phyloP scores from a whole-genome alignment of 2,888 invertebrate species.

The Danaus chrysippus region DNA sequence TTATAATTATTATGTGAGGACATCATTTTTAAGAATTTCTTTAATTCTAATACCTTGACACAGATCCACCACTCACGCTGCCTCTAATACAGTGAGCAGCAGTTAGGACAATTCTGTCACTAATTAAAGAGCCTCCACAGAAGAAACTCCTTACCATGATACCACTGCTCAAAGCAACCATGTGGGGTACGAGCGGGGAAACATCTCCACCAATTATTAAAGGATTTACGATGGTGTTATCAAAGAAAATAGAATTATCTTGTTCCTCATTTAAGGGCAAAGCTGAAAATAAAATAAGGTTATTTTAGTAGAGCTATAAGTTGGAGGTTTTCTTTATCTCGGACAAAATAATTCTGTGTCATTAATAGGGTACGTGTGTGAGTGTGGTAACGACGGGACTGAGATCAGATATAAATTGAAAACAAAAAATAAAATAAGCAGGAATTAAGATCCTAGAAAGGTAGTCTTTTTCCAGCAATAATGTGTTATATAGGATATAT shows the following conservation, averaged over 20 bases:
- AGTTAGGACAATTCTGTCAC: slow-evolving; percentile 45
- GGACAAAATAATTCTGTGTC: no score
- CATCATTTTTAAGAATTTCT: neutral
- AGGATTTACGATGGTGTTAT: slow-evolving; percentile 39
- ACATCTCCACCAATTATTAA: slow-evolving; percentile 55
- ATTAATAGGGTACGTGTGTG: no score
- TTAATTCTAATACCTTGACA: slow-evolving; percentile 36
- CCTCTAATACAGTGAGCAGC: slow-evolving; percentile 60
- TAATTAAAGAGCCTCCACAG: slow-evolving; percentile 55
- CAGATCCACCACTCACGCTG: slow-evolving; percentile 40
- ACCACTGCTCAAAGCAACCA: slow-evolving; percentile 38
- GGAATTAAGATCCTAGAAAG: no score
- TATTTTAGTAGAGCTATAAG: no score
- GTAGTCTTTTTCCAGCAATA: no score
- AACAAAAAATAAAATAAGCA: no score
- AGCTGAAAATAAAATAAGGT: slow-evolving; percentile 39
- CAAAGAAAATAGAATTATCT: slow-evolving; percentile 49
- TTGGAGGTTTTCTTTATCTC: no score
- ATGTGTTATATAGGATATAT: no score
- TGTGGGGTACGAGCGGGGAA: slow-evolving; percentile 52
- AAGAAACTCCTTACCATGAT: slow-evolving; percentile 32
- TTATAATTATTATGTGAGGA: neutral
- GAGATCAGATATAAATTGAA: no score
- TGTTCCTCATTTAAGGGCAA: slow-evolving; percentile 43
- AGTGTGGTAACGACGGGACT: no score